A percentile compares a stretch with the other conserved stretches of the same genome.
These are phyloP conservation scores for Bucorvus abyssinicus DNA, from an alignment of 2,797 vertebrate genomes.

Conservation along the genomic window DNA sequence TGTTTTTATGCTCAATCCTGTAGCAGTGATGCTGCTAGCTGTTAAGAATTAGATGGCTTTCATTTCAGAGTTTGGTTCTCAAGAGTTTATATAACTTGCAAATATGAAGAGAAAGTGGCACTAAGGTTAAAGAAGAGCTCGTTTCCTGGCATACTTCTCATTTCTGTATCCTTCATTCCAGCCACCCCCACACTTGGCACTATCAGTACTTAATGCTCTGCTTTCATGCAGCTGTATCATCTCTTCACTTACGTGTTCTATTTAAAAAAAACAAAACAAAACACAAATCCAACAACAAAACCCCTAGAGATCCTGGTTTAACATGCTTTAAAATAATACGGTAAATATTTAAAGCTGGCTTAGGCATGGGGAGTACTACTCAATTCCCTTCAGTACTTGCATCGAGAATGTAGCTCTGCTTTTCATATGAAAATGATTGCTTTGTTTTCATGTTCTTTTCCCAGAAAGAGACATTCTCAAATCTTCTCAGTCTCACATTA, in stretches of 20 bases:
- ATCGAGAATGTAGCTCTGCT: background rate
- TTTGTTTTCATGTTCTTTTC: background rate
- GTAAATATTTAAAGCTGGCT: background rate
- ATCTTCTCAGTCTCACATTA: background rate
- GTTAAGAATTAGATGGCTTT: background rate
- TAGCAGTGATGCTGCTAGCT: background rate
- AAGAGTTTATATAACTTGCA: background rate
- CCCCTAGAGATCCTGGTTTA: background rate
- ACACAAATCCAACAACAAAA: background rate
- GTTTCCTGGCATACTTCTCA: background rate
- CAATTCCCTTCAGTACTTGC: background rate
- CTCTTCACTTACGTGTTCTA: background rate
- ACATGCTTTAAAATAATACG: background rate
- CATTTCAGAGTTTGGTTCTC: background rate
- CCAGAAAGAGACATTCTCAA: background rate
- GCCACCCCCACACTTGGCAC: background rate
- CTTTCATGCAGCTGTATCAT: background rate
- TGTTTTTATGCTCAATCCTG: background rate
- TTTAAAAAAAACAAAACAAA: background rate
- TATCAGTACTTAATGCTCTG: background rate
- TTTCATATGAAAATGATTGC: background rate
- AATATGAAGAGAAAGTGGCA: background rate
- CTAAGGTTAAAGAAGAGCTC: background rate
- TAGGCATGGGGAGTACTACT: background rate
- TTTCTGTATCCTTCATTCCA: conserved; percentile 3